Evolutionary conservation across 2,797 vertebrate genomes (phyloP).

Genomic region (Myoxocephalus aenaeus): DNA sequence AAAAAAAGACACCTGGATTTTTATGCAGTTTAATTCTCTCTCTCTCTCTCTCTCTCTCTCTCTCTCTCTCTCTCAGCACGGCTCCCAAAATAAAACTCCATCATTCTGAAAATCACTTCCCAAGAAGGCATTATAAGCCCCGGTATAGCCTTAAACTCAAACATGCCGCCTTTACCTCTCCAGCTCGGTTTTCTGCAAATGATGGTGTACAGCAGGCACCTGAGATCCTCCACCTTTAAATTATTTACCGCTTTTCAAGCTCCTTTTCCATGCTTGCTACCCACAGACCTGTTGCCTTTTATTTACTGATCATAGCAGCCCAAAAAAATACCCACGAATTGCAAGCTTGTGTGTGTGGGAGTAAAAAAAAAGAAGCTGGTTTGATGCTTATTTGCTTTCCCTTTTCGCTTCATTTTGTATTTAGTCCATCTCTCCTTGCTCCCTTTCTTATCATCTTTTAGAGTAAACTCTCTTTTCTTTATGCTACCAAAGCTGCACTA

Average conservation of each 20-base stretch:
- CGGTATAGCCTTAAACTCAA: slow-evolving; percentile 19
- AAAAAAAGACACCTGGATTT: slow-evolving; percentile 28
- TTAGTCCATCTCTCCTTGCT: slow-evolving; percentile 12
- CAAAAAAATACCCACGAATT: slow-evolving; percentile 30
- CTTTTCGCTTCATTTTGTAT: background rate
- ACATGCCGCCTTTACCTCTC: slow-evolving; percentile 25
- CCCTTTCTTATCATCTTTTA: slow-evolving; percentile 1
- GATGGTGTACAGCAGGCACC: slow-evolving; percentile 33
- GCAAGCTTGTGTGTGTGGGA: slow-evolving; percentile 12
- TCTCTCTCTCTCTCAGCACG: background rate
- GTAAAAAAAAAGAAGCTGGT: background rate
- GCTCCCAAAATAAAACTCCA: slow-evolving; percentile 50
- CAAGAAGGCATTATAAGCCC: slow-evolving; percentile 14
- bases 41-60: slow-evolving; percentile 13
- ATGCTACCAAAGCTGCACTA: slow-evolving; percentile 11
- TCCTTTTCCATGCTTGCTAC: slow-evolving; percentile 39
- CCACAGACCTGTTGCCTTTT: slow-evolving; percentile 57
- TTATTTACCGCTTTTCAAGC: slow-evolving; percentile 57
- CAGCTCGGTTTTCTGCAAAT: slow-evolving; percentile 21
- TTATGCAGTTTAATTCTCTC: slow-evolving; percentile 21
- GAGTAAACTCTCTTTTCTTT: slow-evolving; percentile 6
- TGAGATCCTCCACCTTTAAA: slow-evolving; percentile 50
- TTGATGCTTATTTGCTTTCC: slow-evolving; percentile 2
- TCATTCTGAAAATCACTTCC: slow-evolving; percentile 27
- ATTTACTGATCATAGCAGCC: slow-evolving; percentile 51